Evolutionary conservation across 2,113 vertebrate genomes (phyloP).

Genomic region (Erythrocercus mccallii): DNA sequence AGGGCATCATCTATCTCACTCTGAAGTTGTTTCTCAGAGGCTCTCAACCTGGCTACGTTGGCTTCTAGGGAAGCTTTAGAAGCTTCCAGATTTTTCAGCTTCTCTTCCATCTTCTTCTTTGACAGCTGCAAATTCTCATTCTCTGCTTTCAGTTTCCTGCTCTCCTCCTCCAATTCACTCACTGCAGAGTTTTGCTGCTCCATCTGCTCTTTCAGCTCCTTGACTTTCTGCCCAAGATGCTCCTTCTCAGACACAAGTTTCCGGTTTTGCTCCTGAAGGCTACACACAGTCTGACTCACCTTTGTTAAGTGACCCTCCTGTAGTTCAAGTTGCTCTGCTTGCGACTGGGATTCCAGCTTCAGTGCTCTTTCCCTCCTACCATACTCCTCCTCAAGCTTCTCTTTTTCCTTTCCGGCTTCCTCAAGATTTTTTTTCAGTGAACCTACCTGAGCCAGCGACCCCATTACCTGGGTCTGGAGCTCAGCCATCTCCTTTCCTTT

Average conservation of each 20-base stretch:
- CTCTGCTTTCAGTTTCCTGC: slow-evolving; percentile 55
- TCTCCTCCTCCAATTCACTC: slow-evolving; percentile 48
- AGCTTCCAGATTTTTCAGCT: slow-evolving; percentile 56
- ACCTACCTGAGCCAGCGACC: slow-evolving; percentile 70
- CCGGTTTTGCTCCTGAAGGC: slow-evolving; percentile 77
- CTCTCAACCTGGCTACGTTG: slow-evolving; percentile 61
- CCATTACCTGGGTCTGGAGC: slow-evolving; percentile 79
- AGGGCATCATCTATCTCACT: slow-evolving; percentile 57
- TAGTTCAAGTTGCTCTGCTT: slow-evolving; percentile 72
- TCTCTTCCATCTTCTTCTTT: slow-evolving; percentile 64
- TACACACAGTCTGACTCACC: slow-evolving; percentile 73
- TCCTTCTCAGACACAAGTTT: slow-evolving; percentile 75
- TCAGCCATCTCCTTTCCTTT: slow-evolving; percentile 81
- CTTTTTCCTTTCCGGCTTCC: slow-evolving; percentile 62
- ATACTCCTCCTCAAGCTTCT: slow-evolving; percentile 63
- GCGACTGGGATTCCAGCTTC: slow-evolving; percentile 57
- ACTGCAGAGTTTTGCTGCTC: slow-evolving; percentile 54
- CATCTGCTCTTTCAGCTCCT: slow-evolving; percentile 63
- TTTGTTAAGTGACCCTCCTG: slow-evolving; percentile 73
- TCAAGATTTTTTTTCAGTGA: slow-evolving; percentile 74
- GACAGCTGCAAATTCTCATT: slow-evolving; percentile 66
- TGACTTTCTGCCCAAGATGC: slow-evolving; percentile 57
- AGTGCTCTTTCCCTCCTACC: slow-evolving; percentile 64
- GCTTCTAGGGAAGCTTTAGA: slow-evolving; percentile 67
- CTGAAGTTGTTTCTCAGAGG: slow-evolving; percentile 78